Conservation (phyloP, 2,113 vertebrate genomes). For the Toxotes jaculatrix region DNA sequence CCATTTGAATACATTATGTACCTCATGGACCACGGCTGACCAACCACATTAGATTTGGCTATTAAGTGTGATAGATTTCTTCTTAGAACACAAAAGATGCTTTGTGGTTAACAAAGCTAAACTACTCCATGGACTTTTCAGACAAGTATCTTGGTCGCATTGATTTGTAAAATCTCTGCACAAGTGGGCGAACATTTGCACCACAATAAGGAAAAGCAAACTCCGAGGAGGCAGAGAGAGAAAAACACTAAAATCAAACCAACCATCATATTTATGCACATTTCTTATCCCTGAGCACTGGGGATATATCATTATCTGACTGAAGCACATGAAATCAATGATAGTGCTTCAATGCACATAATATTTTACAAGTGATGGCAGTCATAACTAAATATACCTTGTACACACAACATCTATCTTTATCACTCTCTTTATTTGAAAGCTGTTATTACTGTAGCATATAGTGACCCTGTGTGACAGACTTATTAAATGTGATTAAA, state of each 20-base stretch:
- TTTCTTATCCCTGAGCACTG: conserved; percentile 14
- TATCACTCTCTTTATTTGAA: conserved; percentile 65
- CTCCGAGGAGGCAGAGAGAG: conserved; percentile 10
- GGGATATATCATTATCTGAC: conserved; percentile 66
- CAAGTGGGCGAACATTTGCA: conserved; percentile 46
- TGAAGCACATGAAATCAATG: conserved; percentile 71
- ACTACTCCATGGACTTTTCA: conserved; percentile 57
- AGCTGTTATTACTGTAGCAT: conserved; percentile 69
- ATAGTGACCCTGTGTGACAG: conserved; percentile 56
- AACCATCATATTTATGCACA: conserved; percentile 40
- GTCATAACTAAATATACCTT: conserved; percentile 70
- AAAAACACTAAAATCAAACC: conserved; percentile 28
- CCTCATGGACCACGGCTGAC: conserved; percentile 65
- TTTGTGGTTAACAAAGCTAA: conserved; percentile 69
- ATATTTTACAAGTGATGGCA: conserved; percentile 65
- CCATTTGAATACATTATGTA: conserved; percentile 69
- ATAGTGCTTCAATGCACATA: conserved; percentile 70
- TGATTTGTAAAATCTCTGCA: conserved; percentile 59
- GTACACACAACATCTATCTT: conserved; percentile 53
- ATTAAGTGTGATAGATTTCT: conserved; percentile 80
- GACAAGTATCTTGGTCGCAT: conserved; percentile 61
- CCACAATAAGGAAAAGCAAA: conserved; percentile 28
- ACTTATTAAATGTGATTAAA: conserved; percentile 63
- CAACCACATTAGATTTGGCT: conserved; percentile 71
- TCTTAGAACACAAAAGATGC: conserved; percentile 66